Evolutionary conservation across 1,140 invertebrate genomes (phyloP).

Genomic region (Plodia interpunctella): DNA sequence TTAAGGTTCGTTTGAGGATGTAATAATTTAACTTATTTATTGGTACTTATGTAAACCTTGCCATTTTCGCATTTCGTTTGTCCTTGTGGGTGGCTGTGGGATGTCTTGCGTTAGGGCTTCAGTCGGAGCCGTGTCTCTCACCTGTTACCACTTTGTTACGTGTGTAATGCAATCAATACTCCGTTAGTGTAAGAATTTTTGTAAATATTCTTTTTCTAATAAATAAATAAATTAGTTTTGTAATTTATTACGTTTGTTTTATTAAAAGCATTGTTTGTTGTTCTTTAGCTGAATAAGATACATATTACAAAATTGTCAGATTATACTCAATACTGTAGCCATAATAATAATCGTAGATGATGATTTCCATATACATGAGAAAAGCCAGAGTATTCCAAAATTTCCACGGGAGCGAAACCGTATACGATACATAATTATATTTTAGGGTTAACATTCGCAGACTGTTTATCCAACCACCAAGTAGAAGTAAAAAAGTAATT

Average conservation of each 20-base stretch:
- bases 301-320: no score
- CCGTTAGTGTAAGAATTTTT: constrained; percentile 62
- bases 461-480: no score
- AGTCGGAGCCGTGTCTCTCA: constrained; percentile 10
- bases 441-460: no score
- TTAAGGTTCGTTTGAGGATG: constrained; percentile 34
- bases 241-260: constrained; percentile 35
- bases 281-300: no score
- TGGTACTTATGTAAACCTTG: constrained; percentile 60
- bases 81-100: constrained; percentile 24
- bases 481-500: no score
- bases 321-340: no score
- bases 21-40: constrained; percentile 62
- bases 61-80: constrained; percentile 68
- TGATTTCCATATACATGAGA: no score
- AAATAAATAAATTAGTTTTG: constrained; percentile 53
- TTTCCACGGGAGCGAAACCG: no score
- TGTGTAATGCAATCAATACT: constrained; percentile 68
- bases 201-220: constrained; percentile 67
- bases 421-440: no score
- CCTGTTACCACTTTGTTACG: constrained; percentile 55
- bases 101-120: neutral
- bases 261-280: constrained; percentile 19
- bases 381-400: no score
- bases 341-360: no score